Conservation (phyloP, 2,888 invertebrate genomes). For the Microplitis deprimator region DNA sequence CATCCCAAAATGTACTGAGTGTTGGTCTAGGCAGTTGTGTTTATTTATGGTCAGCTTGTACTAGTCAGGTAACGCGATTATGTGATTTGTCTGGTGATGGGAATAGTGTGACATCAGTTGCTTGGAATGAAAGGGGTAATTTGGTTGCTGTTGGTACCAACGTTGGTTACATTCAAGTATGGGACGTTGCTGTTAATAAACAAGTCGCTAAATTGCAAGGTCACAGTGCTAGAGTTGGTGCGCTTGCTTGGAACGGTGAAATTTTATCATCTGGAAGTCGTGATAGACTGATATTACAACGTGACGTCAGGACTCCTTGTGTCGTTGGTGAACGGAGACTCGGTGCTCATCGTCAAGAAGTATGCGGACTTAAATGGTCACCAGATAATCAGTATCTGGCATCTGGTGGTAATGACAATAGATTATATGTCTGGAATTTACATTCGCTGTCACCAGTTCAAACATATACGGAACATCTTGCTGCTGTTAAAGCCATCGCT, state of each 20-base stretch:
- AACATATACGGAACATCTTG: conserved; percentile 96
- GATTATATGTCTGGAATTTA: conserved; percentile 93
- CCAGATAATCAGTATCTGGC: conserved; percentile 97
- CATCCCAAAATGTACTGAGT: conserved; percentile 97
- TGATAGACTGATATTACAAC: conserved; percentile 92
- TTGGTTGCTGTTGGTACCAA: conserved; percentile 98
- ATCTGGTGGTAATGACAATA: conserved; percentile 98
- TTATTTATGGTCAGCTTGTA: conserved; percentile 99
- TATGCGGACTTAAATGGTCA: conserved; percentile 98
- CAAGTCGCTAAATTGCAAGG: conserved; percentile 88
- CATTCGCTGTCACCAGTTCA: conserved; percentile 92
- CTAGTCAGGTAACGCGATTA: conserved; percentile 95
- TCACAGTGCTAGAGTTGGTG: conserved; percentile 93
- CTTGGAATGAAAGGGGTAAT: conserved; percentile 98
- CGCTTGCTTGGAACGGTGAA: conserved; percentile 98
- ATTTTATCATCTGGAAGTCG: conserved; percentile 95
- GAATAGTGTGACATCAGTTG: conserved; percentile 97
- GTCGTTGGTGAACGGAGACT: conserved; percentile 83
- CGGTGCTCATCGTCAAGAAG: conserved; percentile 96
- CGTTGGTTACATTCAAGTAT: conserved; percentile 96
- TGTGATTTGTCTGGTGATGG: conserved; percentile 95
- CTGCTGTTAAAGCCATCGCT: conserved; percentile 98
- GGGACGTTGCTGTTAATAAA: conserved; percentile 96
- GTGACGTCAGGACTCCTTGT: conserved; percentile 91
- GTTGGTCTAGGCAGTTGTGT: conserved; percentile 98